Conservation (phyloP, 1,140 invertebrate genomes). For the Eumaeus atala region DNA sequence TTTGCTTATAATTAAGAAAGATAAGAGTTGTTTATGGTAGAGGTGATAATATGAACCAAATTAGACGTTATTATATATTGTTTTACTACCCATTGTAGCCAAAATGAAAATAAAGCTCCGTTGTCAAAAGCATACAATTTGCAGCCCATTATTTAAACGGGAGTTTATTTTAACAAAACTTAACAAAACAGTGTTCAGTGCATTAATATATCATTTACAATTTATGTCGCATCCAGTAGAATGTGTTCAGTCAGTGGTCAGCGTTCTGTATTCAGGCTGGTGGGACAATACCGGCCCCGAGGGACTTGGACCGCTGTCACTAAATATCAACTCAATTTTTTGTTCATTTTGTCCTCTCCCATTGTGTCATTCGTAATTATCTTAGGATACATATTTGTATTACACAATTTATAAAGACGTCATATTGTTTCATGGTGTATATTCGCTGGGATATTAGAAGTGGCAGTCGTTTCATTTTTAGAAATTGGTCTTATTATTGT, state of each 20-base stretch:
- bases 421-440: too few species aligned
- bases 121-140: background rate
- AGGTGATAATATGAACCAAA: too few species aligned
- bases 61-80: too few species aligned
- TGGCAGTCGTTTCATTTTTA: background rate
- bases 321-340: constrained; percentile 54
- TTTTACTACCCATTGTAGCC: too few species aligned
- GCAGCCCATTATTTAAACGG: too few species aligned
- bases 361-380: constrained; percentile 32
- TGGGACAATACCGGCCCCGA: constrained; percentile 35
- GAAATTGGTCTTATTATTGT: background rate
- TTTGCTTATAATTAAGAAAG: too few species aligned
- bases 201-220: constrained; percentile 5
- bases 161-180: too few species aligned
- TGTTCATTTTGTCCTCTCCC: constrained; percentile 24
- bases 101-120: background rate
- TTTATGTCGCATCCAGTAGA: constrained; percentile 18
- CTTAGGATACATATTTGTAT: constrained; percentile 10
- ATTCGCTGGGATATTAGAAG: background rate
- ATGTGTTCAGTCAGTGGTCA: constrained; percentile 18
- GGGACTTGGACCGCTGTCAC: constrained; percentile 38
- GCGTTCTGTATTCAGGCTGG: constrained; percentile 26
- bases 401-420: too few species aligned
- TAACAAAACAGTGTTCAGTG: constrained; percentile 1
- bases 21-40: too few species aligned